Base-by-base conservation (phyloP, 2,113 vertebrate species). In the Xiphophorus maculatus region DNA sequence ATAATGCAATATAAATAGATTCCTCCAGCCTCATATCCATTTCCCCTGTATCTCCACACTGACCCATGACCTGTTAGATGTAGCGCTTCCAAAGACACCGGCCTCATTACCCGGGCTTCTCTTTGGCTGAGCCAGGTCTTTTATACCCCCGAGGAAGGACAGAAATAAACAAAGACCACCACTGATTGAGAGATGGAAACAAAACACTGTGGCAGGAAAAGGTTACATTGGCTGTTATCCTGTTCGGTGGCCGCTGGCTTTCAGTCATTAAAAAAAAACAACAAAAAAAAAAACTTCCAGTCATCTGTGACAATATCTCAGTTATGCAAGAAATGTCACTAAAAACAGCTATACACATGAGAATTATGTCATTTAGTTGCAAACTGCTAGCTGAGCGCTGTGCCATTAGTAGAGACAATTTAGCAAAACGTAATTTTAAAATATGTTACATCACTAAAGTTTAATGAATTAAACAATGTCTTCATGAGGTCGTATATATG, bases 51-150 rank as follows among this genome's bases (percentile, higher is more conserved):
- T 90, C 74, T 68, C 73, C 1, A 40, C 80, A 42, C 62, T 90
- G 89, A 90, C 89, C 89, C 70, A n/a, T 90, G 91, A 88, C 88
- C 90, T 75, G 79, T 83, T 83, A 84, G 86, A 84, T 87, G 85
- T 84, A 78, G 66, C 79, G 78, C 85, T 86, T 83, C 81, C 73
- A 87, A 90, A 91, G 85, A 89, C 85, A 68, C 80, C 65, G 48
- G 82, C 85, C 90, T 91, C 90, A 92, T 92, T 92, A 92, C 88
- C 87, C 86, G 86, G 76, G 60, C 77, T 89, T 79, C 87, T 90
- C 88, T 84, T 73, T 75, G 80, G 77, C 44, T 68, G 63, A 76
- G 73, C 27, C 2, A 89, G 86, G 87, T 87, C 84, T 88, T 77
- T 84, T 88, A 87, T 84, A 87, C 82, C 90, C 91, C 76, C 51